These are phyloP conservation scores for Eilema depressum DNA, from an alignment of 2,888 invertebrate species.

Conservation along the genomic window DNA sequence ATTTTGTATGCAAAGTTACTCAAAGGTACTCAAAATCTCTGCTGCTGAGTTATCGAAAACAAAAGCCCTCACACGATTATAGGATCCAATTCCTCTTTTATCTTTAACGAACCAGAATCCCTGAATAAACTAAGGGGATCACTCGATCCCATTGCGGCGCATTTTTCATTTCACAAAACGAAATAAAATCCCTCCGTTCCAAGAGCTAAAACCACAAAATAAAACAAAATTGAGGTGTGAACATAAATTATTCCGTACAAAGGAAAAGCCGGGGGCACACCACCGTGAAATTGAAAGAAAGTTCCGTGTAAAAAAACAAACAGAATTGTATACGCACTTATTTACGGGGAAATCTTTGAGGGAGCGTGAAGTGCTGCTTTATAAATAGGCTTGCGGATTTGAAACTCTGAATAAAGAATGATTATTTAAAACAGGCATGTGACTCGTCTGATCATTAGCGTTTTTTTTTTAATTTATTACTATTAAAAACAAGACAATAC, in stretches of 20 bases:
- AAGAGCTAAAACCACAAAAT: slow-evolving; percentile 63
- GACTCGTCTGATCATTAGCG: too few species aligned
- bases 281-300: slow-evolving; percentile 82
- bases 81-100: slow-evolving; percentile 31
- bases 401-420: background rate
- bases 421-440: background rate
- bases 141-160: slow-evolving; percentile 33
- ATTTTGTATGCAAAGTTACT: background rate
- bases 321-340: slow-evolving; percentile 43
- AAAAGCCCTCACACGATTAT: slow-evolving; percentile 35
- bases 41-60: slow-evolving; percentile 8
- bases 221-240: slow-evolving; percentile 74
- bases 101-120: slow-evolving; percentile 38
- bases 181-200: slow-evolving; percentile 65
- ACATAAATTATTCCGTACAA: slow-evolving; percentile 82
- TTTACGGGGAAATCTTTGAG: slow-evolving; percentile 34
- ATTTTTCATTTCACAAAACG: slow-evolving; percentile 56
- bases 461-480: too few species aligned
- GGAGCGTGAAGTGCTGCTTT: slow-evolving; percentile 16
- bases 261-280: slow-evolving; percentile 66
- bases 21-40: slow-evolving; percentile 5
- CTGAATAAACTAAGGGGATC: slow-evolving; percentile 47
- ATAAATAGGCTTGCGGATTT: background rate
- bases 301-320: slow-evolving; percentile 63
- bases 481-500: too few species aligned